Percentiles rank a stretch among this genome's conserved stretches.
Conservation (phyloP, 2,888 invertebrate species). For the Chydorus sphaericus region DNA sequence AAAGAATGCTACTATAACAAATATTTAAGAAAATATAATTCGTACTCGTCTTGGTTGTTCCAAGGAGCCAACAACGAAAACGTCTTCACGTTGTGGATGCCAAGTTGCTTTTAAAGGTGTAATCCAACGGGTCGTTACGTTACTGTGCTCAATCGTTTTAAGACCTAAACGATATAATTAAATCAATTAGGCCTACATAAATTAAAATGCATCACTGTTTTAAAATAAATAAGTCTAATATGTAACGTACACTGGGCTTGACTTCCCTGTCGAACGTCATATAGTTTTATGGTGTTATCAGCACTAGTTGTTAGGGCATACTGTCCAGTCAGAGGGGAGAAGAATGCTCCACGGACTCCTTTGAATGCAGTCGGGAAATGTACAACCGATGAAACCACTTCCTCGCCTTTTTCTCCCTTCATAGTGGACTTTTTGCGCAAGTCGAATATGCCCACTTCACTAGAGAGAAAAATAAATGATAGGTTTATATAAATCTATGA, state of each 20-base stretch:
- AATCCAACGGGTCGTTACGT: conserved; percentile 33
- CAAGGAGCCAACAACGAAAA: conserved; percentile 32
- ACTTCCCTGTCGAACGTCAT: too few species aligned
- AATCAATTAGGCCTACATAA: background rate
- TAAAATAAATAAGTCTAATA: too few species aligned
- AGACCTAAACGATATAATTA: conserved; percentile 14
- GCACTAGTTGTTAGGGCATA: conserved; percentile 28
- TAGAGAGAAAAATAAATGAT: conserved; percentile 17
- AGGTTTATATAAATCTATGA: background rate
- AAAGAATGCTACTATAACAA: background rate
- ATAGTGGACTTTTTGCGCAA: conserved; percentile 24
- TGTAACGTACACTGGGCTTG: too few species aligned
- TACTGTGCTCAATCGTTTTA: conserved; percentile 27
- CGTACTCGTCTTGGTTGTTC: conserved; percentile 23
- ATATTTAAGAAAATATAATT: too few species aligned
- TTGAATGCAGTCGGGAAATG: conserved; percentile 22
- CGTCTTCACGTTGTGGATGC: conserved; percentile 32
- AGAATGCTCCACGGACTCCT: conserved; percentile 29
- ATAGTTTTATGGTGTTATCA: conserved; percentile 28
- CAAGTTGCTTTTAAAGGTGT: conserved; percentile 31
- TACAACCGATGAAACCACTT: conserved; percentile 16
- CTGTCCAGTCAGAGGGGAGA: conserved; percentile 31
- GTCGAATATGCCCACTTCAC: conserved; percentile 28
- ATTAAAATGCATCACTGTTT: too few species aligned
- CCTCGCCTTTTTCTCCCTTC: conserved; percentile 20